Conservation (phyloP, 1,140 invertebrate genomes). For the Cryptotermes secundus region DNA sequence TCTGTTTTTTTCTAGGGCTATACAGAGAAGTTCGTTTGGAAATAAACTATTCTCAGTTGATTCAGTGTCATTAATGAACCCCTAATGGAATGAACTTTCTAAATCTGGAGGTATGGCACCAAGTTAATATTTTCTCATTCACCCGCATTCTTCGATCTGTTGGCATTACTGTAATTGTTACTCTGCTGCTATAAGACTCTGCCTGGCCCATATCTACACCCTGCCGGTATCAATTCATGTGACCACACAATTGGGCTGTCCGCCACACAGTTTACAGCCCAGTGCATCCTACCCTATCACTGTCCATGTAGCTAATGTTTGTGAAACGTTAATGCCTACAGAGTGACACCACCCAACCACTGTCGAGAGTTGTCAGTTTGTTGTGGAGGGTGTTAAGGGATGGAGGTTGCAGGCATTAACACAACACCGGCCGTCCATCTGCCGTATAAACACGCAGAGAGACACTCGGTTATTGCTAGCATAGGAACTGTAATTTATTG, state of each 20-base stretch:
- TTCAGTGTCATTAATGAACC: too few species aligned
- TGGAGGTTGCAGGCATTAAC: not conserved
- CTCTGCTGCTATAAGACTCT: too few species aligned
- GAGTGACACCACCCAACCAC: not conserved
- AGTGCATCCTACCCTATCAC: not conserved
- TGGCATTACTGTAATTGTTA: too few species aligned
- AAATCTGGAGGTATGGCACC: too few species aligned
- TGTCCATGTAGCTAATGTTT: not conserved
- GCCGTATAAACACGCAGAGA: not conserved
- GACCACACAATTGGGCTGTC: not conserved
- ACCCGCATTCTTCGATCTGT: too few species aligned
- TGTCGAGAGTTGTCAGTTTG: slow-evolving; percentile 4
- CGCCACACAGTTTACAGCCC: not conserved
- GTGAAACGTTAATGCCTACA: not conserved
- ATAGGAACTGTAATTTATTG: not conserved
- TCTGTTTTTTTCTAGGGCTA: too few species aligned
- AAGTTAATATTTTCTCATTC: too few species aligned
- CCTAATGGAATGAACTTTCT: too few species aligned
- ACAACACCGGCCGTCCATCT: not conserved
- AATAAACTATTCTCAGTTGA: too few species aligned
- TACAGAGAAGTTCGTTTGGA: too few species aligned
- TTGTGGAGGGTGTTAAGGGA: not conserved
- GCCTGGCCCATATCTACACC: not conserved
- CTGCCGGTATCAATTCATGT: too few species aligned
- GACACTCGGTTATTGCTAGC: not conserved